phyloP scores from a whole-genome alignment of 1,140 invertebrate species.

The Drosophila neocordata region DNA sequence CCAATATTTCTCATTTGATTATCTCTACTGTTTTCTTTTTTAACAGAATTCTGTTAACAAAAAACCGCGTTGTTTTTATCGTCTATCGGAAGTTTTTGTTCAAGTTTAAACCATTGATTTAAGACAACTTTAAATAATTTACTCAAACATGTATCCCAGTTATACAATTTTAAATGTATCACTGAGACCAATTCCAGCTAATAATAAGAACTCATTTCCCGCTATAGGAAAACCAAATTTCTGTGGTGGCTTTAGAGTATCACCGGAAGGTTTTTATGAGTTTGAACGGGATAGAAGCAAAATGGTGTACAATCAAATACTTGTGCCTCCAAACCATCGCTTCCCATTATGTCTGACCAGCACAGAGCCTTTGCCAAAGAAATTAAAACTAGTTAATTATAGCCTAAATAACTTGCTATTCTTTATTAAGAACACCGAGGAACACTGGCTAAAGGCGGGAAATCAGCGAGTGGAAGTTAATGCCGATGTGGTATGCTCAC shows the following conservation, averaged over 20 bases:
- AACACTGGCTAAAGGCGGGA: neutral
- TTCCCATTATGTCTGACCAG: constrained; percentile 32
- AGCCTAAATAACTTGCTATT: constrained; percentile 47
- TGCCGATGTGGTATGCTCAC: constrained; percentile 45
- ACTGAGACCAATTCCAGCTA: neutral
- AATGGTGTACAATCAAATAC: constrained; percentile 27
- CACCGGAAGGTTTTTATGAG: constrained; percentile 35
- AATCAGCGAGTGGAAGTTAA: constrained; percentile 2
- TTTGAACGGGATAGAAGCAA: constrained; percentile 17
- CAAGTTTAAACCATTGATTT: neutral
- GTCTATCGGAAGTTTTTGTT: neutral
- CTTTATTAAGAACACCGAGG: constrained; percentile 17
- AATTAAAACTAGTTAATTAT: neutral
- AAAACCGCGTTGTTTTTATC: neutral
- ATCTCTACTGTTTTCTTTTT: neutral
- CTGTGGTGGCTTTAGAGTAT: constrained; percentile 44
- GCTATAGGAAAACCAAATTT: neutral
- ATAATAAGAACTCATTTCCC: constrained; percentile 29
- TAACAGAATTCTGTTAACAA: neutral
- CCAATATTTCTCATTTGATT: neutral
- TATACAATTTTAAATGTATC: constrained; percentile 22
- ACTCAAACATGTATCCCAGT: constrained; percentile 16
- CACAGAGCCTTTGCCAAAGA: neutral
- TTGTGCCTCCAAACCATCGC: neutral
- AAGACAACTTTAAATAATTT: neutral